Base-by-base conservation (phyloP, 1,140 invertebrate species). In the Schmidtea mediterranea region DNA sequence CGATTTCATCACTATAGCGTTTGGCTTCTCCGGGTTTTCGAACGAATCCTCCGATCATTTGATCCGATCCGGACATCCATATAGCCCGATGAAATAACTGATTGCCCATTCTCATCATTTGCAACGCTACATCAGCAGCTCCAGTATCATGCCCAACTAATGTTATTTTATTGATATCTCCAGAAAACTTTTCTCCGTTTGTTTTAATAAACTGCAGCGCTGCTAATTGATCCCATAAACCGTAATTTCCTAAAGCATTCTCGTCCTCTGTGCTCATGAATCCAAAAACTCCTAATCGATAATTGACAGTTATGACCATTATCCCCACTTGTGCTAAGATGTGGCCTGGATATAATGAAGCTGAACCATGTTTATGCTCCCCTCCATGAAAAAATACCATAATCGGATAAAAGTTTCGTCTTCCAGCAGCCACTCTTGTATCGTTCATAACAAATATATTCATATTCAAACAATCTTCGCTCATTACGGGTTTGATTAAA, bases 221-320 rank as follows among this genome's bases (percentile, higher is more conserved):
- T 32, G 15, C 36, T 23, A 36, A 23, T 43, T 56, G 55, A 46
- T 56, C 55, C 23, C 49, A 48, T 6, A 56, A 32, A 5, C 52
- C 55, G 24, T 48, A 36, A 39, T 54, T 54, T 37, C 54, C 53
- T 36, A 46, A 13, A 12, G 39, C 36, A 47, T 51, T n/a, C 46
- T 39, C 21, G 36, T 51, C 43, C 19, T 53, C 46, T 15, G 50
- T 41, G 19, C 39, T 51, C 36, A 58, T 22, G 52, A 58, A 55
- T n/a, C 56, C 55, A 39, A 59, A 55, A 10, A 58, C 54, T 49
- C 57, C 58, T 13, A 64, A 50, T 18, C 63, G 51, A 52, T 67
- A 66, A 39, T 63, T 61, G 13, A 66, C 53, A 9, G 61, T 60
- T 1, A 67, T 55, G 9, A 65, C 57, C 48, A 66, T 59, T 1